Percentiles rank a stretch among this genome's conserved stretches.
Evolutionary conservation across 2,888 invertebrate genomes (phyloP).

Genomic region (Notodonta dromedarius): DNA sequence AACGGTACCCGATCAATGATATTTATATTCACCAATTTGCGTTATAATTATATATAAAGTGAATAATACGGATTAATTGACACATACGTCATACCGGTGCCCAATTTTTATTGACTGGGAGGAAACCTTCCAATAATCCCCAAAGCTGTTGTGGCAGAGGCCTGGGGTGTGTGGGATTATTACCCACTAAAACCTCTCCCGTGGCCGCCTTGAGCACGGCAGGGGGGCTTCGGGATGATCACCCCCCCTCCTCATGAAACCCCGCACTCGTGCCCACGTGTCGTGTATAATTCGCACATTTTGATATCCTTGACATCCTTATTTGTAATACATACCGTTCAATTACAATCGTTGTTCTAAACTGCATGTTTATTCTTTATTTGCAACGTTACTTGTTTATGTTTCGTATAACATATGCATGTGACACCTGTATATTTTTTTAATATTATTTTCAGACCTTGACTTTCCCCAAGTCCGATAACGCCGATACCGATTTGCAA

Average conservation of each 20-base stretch:
- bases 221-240: no score
- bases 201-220: no score
- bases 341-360: constrained; percentile 20
- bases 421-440: constrained; percentile 29
- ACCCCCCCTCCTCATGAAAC: no score
- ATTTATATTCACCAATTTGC: constrained; percentile 8
- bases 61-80: constrained; percentile 9
- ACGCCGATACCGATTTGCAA: constrained; percentile 80
- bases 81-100: background rate
- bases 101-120: no score
- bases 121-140: no score
- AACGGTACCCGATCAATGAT: constrained; percentile 57
- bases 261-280: constrained; percentile 4
- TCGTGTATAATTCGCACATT: constrained; percentile 13
- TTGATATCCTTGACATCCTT: constrained; percentile 19
- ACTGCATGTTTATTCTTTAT: constrained; percentile 55
- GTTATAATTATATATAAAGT: background rate
- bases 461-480: constrained; percentile 69
- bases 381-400: constrained; percentile 40
- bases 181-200: no score
- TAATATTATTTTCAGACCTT: constrained; percentile 58
- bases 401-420: constrained; percentile 6
- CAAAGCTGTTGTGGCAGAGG: no score
- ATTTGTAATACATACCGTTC: constrained; percentile 20
- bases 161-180: no score